Base-by-base conservation (phyloP, 2,888 invertebrate genomes). In the Argyra leucocephala region DNA sequence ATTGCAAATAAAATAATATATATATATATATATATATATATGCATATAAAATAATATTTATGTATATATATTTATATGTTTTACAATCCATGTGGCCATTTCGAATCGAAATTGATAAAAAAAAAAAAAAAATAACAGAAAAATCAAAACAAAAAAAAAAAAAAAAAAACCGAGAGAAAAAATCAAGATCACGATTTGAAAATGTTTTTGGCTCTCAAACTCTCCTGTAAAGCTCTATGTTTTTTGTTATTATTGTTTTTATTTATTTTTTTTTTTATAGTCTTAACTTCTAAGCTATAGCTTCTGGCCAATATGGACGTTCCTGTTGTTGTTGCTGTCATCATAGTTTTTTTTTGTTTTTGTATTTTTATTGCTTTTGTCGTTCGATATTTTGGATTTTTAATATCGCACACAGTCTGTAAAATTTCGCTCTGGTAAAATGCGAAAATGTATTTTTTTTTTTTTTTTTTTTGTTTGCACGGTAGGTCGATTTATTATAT, bases 391-490 rank as follows among this genome's bases (percentile, higher is more conserved):
- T 48, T 31, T n/a, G n/a, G n/a, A n/a, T n/a, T n/a, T 48, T 6
- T 18, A n/a, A 48, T 48, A 48, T 48, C 48, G 48, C 48, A 48
- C 48, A 48, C 48, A 48, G 48, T 48, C 48, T n/a, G n/a, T 48
- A 10, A 12, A 10, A 26, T 9, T 37, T 3, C 48, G 15, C 48
- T 48, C 18, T 12, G 48, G 48, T 48, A 15, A 18, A 18, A 48
- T 48, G 48, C 48, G 48, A 48, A 48, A 18, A 18, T 48, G 48
- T 48, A 5, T n/a, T 48, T 48, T 18, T 48, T 31, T 48, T 2
- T 18, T 48, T 15, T 48, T 48, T 48, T 48, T 18, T 48, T 15
- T 48, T 48, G 48, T 48, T 18, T 48, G 18, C 48, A 48, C 48
- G 48, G 48, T 48, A 48, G 48, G 48, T 48, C 15, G n/a, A 48